Evolutionary conservation across 2,888 invertebrate genomes (phyloP).

Genomic region (Hylaea fasciaria): DNA sequence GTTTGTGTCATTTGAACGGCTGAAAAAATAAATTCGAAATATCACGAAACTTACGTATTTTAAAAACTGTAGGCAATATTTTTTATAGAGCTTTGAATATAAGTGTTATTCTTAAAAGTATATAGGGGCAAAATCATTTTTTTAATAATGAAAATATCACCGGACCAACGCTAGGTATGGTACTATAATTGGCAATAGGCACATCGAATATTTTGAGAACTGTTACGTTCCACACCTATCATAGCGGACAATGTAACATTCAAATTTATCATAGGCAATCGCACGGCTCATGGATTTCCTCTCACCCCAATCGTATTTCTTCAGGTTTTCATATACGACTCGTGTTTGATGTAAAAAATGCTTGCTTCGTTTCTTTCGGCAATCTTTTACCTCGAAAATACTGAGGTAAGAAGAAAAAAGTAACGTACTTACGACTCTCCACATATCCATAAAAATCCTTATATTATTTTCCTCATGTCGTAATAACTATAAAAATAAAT

Average conservation of each 20-base stretch:
- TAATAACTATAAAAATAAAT: conserved; percentile 41
- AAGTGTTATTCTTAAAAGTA: too few relatives aligned
- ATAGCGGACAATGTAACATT: conserved; percentile 38
- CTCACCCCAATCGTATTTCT: conserved; percentile 28
- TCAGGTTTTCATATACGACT: conserved; percentile 32
- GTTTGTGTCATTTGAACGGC: conserved; percentile 25
- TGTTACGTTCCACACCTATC: conserved; percentile 44
- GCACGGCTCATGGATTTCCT: conserved; percentile 37
- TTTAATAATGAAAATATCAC: not conserved
- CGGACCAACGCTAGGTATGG: too few relatives aligned
- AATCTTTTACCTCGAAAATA: conserved; percentile 24
- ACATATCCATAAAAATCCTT: conserved; percentile 16
- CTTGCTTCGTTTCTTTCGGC: conserved; percentile 13
- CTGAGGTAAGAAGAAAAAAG: conserved; percentile 16
- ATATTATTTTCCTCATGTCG: conserved; percentile 29
- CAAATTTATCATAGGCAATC: conserved; percentile 39
- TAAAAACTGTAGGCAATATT: not conserved
- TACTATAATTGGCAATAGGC: conserved; percentile 22
- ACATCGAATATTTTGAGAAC: conserved; percentile 41
- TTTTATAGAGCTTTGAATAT: not conserved
- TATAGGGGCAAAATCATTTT: too few relatives aligned
- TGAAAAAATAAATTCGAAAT: conserved; percentile 22
- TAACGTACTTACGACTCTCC: conserved; percentile 6
- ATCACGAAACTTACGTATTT: conserved; percentile 7
- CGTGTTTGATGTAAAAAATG: conserved; percentile 20